A percentile compares a stretch with the other conserved stretches of the same genome.
These are phyloP conservation scores for Dasypolia templi DNA, from an alignment of 2,888 invertebrate species.

Conservation along the genomic window DNA sequence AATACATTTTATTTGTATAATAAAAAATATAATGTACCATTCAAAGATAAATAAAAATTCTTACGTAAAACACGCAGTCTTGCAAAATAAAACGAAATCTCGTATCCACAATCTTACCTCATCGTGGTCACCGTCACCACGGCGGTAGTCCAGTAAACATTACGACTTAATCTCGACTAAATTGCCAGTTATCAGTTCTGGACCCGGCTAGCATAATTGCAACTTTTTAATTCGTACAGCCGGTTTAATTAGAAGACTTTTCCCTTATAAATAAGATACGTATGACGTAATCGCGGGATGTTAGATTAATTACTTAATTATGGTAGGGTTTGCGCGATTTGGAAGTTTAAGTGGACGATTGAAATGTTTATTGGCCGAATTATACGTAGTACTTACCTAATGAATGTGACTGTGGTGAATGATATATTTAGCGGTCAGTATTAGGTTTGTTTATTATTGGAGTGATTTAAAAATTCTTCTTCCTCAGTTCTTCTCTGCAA, in stretches of 20 bases:
- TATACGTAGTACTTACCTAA: background rate
- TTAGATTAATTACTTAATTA: conserved; percentile 62
- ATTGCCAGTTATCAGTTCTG: conserved; percentile 81
- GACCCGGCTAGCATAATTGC: conserved; percentile 77
- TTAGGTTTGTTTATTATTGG: background rate
- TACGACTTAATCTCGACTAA: conserved; percentile 85
- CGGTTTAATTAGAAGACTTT: conserved; percentile 71
- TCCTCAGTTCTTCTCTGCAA: background rate
- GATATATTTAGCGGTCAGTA: background rate
- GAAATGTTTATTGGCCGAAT: conserved; percentile 15
- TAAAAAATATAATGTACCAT: too few relatives aligned
- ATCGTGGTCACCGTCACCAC: conserved; percentile 65
- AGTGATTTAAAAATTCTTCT: background rate
- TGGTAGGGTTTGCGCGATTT: conserved; percentile 21
- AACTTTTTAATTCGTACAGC: conserved; percentile 70
- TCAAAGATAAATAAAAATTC: background rate
- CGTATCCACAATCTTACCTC: conserved; percentile 17
- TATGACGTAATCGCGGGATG: conserved; percentile 51
- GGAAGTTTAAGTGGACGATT: background rate
- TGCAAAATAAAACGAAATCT: background rate
- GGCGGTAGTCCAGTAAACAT: conserved; percentile 78
- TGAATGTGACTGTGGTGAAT: background rate
- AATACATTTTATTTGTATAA: too few relatives aligned
- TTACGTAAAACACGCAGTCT: too few relatives aligned
- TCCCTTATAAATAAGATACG: conserved; percentile 61